Percentiles rank a stretch among this genome's conserved stretches.
Evolutionary conservation across 2,113 vertebrate genomes (phyloP).

Genomic region (Andinoacara biseriatus): DNA sequence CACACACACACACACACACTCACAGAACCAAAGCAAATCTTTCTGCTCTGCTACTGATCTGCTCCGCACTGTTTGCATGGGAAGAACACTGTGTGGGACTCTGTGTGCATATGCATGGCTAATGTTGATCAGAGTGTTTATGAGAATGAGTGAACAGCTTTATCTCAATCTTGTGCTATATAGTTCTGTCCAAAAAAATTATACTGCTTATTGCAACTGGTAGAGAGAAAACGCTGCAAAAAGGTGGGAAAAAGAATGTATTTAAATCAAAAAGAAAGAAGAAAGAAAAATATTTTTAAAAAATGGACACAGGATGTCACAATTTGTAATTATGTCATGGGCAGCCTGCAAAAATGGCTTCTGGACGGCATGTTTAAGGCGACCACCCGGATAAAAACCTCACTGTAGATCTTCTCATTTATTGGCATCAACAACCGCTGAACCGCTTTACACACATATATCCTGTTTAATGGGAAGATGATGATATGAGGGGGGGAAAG

Average conservation of each 20-base stretch:
- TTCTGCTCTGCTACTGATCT: slow-evolving; percentile 62
- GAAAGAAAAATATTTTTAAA: background rate
- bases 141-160: background rate
- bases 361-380: background rate
- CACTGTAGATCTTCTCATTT: slow-evolving; percentile 18
- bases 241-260: background rate
- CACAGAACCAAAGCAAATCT: slow-evolving; percentile 38
- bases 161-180: too few relatives aligned
- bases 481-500: slow-evolving; percentile 37
- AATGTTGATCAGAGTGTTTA: slow-evolving; percentile 22
- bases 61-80: slow-evolving; percentile 29
- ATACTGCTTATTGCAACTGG: background rate
- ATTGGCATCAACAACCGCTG: slow-evolving; percentile 11
- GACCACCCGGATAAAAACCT: slow-evolving; percentile 19
- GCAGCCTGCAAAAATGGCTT: background rate
- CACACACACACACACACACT: slow-evolving; percentile 12
- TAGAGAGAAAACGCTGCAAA: too few relatives aligned
- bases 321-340: background rate
- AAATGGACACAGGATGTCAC: background rate
- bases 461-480: slow-evolving; percentile 47
- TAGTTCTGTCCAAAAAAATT: background rate
- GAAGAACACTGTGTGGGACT: slow-evolving; percentile 26
- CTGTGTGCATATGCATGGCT: slow-evolving; percentile 5
- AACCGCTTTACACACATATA: slow-evolving; percentile 17
- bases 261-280: background rate